phyloP scores from a whole-genome alignment of 2,888 invertebrate species.

The Metellina segmentata region DNA sequence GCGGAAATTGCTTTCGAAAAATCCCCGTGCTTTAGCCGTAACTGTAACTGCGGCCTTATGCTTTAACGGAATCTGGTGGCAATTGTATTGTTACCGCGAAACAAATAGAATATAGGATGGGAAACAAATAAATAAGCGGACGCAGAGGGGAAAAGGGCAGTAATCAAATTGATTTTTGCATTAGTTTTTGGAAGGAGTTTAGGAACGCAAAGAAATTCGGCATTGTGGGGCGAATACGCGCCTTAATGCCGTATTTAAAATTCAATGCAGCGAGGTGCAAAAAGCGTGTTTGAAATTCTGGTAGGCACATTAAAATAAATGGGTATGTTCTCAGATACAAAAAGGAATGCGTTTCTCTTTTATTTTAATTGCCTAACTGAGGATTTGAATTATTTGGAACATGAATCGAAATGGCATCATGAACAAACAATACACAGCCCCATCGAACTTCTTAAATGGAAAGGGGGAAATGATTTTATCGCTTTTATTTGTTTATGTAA shows the following conservation, averaged over 20 bases:
- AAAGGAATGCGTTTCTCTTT: background rate
- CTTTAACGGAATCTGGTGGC: conserved; percentile 44
- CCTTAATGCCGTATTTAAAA: background rate
- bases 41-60: conserved; percentile 48
- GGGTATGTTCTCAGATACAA: background rate
- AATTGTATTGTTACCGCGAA: conserved; percentile 57
- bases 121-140: background rate
- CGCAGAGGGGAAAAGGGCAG: background rate
- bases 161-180: conserved; percentile 64
- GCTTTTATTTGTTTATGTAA: background rate
- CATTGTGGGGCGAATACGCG: background rate
- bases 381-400: background rate
- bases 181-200: conserved; percentile 19
- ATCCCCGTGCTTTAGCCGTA: conserved; percentile 42
- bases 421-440: background rate
- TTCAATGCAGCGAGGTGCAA: background rate
- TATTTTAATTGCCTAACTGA: background rate
- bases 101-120: conserved; percentile 51
- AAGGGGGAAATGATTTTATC: background rate
- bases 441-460: background rate
- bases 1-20: conserved; percentile 73
- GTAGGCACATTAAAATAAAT: background rate
- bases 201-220: background rate
- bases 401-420: background rate
- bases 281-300: conserved; percentile 1